Conservation (phyloP, 2,797 vertebrate genomes). For the Hippocampus kuda region DNA sequence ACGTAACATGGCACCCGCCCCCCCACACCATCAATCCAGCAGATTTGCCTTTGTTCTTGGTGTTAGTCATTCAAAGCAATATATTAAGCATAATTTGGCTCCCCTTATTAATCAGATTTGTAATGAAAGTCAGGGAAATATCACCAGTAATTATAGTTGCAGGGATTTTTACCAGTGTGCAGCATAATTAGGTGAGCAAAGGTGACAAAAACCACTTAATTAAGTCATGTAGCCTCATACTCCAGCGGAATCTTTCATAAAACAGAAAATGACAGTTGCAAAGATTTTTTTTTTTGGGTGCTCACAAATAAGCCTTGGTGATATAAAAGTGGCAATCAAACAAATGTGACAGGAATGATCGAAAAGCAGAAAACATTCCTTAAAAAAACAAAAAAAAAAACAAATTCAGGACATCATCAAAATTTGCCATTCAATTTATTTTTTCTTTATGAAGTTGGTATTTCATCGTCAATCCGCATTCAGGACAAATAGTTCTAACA, state of each 20-base stretch:
- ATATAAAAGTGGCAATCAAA: slow-evolving; percentile 11
- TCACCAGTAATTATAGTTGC: slow-evolving; percentile 55
- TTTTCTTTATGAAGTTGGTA: neutral
- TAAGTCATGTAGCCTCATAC: slow-evolving; percentile 44
- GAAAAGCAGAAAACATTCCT: neutral
- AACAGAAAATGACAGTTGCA: neutral
- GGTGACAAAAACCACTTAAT: slow-evolving; percentile 50
- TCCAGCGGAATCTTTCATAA: slow-evolving; percentile 30
- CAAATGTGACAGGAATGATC: slow-evolving; percentile 9
- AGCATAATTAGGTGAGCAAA: slow-evolving; percentile 52
- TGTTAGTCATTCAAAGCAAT: slow-evolving; percentile 37
- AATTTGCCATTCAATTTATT: neutral
- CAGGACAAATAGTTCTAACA: neutral
- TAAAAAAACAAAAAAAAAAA: too few relatives aligned
- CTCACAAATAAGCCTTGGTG: slow-evolving; percentile 22
- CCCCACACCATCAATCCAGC: slow-evolving; percentile 4
- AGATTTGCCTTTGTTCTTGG: slow-evolving; percentile 26
- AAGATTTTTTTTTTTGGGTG: slow-evolving; percentile 35
- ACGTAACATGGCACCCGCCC: too few relatives aligned
- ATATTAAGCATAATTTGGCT: slow-evolving; percentile 39
- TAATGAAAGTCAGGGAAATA: slow-evolving; percentile 64
- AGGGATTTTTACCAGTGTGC: slow-evolving; percentile 34
- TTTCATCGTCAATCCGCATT: neutral
- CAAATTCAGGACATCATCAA: neutral
- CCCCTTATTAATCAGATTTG: slow-evolving; percentile 51